Percentiles rank a stretch among this genome's conserved stretches.
Conservation (phyloP, 2,113 vertebrate genomes). For the Petrocephalus zakoni region DNA sequence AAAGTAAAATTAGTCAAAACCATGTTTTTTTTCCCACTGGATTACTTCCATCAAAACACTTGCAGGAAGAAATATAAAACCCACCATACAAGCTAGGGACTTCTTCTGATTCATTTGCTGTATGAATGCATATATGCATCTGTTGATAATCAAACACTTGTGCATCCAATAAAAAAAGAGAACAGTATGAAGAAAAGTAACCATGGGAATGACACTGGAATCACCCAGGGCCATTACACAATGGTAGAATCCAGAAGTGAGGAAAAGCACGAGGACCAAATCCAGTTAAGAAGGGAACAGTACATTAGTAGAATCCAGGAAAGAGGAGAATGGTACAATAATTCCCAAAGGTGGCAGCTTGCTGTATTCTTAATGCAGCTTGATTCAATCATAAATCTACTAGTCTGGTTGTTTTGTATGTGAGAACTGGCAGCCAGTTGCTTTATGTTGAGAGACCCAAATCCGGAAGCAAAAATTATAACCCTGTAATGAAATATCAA, state of each 20-base stretch:
- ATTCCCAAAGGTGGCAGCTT: background rate
- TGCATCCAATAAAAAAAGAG: background rate
- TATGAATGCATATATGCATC: background rate
- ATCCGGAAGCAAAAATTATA: background rate
- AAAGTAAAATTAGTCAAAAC: background rate
- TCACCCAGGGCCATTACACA: background rate
- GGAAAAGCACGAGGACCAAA: background rate
- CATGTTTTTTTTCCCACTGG: background rate
- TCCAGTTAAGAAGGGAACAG: background rate
- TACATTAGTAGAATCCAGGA: background rate
- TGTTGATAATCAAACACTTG: background rate
- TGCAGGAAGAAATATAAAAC: background rate
- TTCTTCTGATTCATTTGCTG: background rate
- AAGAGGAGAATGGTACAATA: background rate
- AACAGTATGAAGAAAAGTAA: background rate
- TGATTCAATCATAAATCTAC: background rate
- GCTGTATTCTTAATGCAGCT: background rate
- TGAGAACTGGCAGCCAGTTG: background rate
- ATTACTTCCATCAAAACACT: background rate
- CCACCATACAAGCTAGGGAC: background rate
- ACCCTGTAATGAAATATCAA: background rate
- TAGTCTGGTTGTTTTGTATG: background rate
- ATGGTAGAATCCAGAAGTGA: background rate
- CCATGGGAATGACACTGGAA: background rate
- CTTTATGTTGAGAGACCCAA: background rate